Base-by-base conservation (phyloP, 2,797 vertebrate genomes). In the Leptodactylus fallax region DNA sequence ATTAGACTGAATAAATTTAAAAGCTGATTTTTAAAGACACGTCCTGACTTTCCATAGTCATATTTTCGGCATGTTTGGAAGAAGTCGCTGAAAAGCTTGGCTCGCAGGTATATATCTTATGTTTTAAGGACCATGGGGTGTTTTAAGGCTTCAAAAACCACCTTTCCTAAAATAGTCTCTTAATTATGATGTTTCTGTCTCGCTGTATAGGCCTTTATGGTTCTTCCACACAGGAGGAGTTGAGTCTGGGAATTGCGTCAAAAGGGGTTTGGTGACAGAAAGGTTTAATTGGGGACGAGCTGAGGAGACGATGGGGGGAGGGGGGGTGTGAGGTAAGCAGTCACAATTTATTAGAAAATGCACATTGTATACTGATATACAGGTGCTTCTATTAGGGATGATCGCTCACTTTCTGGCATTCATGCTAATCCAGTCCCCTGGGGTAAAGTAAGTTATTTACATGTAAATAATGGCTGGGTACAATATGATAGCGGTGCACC, bases 1-100 rank as follows among this genome's bases (percentile, higher is more conserved):
- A 98, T 99, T 99, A 98, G 97, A 93, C 95, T 95, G 97, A 97
- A 97, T 97, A 96, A 96, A 96, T 98, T 97, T 97, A 96, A 98
- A 97, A 96, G 94, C 92, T 87, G 56, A 36, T 90, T 65, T 69
- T 90, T 69, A 81, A 89, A 89, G 92, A 93, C 87, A 84, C 89
- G 92, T 83, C 90, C 92, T 92, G 90, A 89, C 85, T 94, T 92
- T 92, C 87, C 92, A 92, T 92, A 91, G 91, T 87, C 94, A 91
- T 92, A 93, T 93, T 93, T 93, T 93, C 94, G 90, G 90, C 86
- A 91, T 91, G 91, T 94, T 93, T 91, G 91, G 89, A 56, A 87
- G 87, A 90, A 83, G 65, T 85, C 83, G 90, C 83, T 87, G 55
- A 86, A 65, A 79, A 87, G 87, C 56, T 82, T 87, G 91, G 76